Evolutionary conservation across 92 coral and sea anemone genomes (phyloP), one percentile per base, ranked within the genome.

Genomic region (Epizoanthus ramosus): DNA sequence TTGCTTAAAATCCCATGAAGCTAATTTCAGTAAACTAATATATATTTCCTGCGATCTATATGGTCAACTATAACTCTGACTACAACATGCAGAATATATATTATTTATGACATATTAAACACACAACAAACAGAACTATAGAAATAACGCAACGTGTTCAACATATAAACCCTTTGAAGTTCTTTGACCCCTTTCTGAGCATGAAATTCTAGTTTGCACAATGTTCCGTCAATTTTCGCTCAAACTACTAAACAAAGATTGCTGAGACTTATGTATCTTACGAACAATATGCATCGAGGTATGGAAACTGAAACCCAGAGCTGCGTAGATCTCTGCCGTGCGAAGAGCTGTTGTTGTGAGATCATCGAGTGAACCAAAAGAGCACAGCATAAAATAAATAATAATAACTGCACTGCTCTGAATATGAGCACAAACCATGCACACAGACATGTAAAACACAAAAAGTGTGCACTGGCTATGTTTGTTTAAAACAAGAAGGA

Each of bases 321-420:
- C 82, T 23, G 82, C 64, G 22, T 61, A 75, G 23, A 86, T 71
- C 1, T 83, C 89, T 14, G 17, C 73, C 2, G 81, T 80, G 85
- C 85, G 89, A 50, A 86, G 80, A 28, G 89, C 89, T 15, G 75
- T 80, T n/a, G 76, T 75, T 31, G 70, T 80, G 31, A 86, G 23
- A 67, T 71, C 57, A 45, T 10, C 71, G 1, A 86, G 37, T 4
- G 89, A 59, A 18, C 85, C 89, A 21, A 71, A 2, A 23, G 85
- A 50, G 35, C 71, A 70, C 0, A 71, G 63, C 17, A 58, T 72
- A 37, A 68, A 85, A 60, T 79, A 85, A 52, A 77, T 68, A 54
- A 79, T 59, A 3, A 69, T 59, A 5, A 85, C 79, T 1, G 79
- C 59, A 61, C 59, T 50, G 61, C 88, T 85, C 35, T 85, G 72